phyloP scores from a whole-genome alignment of 2,113 vertebrate genomes.

The Pachyramphus minor region DNA sequence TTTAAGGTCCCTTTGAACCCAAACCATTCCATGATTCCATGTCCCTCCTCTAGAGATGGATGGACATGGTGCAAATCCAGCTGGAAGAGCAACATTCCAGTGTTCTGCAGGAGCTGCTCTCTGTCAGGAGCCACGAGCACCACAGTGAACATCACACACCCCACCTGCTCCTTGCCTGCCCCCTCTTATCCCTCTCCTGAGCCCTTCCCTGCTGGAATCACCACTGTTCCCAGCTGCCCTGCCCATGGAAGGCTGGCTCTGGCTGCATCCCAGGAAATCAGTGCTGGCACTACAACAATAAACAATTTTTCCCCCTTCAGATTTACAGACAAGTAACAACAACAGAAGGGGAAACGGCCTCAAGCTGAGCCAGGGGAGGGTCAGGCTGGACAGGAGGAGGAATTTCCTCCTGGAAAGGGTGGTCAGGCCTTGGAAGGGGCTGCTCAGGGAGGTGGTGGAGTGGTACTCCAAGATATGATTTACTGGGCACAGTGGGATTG shows the following conservation, averaged over 20 bases:
- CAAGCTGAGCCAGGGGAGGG: background rate
- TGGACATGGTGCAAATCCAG: fast-evolving
- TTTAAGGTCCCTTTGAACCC: background rate
- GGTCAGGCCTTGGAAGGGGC: background rate
- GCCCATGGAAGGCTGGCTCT: fast-evolving
- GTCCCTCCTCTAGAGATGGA: background rate
- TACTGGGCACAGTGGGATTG: background rate
- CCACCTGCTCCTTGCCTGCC: background rate
- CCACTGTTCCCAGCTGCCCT: fast-evolving
- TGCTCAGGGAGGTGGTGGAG: background rate
- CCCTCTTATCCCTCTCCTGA: fast-evolving
- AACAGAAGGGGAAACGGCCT: background rate
- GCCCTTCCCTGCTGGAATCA: fast-evolving
- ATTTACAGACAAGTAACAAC: background rate
- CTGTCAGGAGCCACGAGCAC: no score
- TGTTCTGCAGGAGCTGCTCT: background rate
- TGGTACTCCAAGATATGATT: background rate
- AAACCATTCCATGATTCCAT: background rate
- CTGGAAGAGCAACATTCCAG: background rate
- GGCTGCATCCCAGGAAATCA: fast-evolving
- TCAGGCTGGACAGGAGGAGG: background rate
- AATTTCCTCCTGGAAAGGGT: background rate
- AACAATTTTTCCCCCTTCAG: background rate
- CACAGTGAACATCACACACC: fast-evolving
- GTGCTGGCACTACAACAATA: fast-evolving